Evolutionary conservation across 1,140 invertebrate species (phyloP).

Genomic region (Atta cephalotes): DNA sequence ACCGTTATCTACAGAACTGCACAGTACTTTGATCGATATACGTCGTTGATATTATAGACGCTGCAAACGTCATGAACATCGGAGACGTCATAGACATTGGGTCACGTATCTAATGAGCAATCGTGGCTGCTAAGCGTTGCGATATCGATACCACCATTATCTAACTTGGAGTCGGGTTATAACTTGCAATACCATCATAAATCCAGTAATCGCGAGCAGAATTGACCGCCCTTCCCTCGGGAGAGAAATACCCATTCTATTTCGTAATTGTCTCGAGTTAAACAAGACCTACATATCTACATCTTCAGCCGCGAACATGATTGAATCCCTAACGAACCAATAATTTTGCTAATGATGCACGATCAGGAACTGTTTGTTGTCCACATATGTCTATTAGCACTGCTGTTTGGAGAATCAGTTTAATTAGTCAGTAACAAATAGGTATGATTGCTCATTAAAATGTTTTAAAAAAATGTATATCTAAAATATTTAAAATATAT

Average conservation of each 20-base stretch:
- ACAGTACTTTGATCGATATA: conserved; percentile 47
- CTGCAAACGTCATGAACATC: conserved; percentile 52
- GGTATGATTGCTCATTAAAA: background rate
- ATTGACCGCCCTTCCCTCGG: conserved; percentile 25
- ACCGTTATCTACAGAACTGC: conserved; percentile 38
- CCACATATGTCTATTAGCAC: conserved; percentile 9
- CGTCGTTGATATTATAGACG: conserved; percentile 45
- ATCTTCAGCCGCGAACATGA: conserved; percentile 22
- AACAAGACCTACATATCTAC: background rate
- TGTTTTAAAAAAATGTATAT: background rate
- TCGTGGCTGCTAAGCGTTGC: conserved; percentile 31
- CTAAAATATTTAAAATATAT: background rate
- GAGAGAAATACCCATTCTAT: background rate
- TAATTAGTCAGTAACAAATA: background rate
- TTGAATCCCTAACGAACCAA: conserved; percentile 56
- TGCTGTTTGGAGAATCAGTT: conserved; percentile 21
- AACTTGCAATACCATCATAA: conserved; percentile 37
- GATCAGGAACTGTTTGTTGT: conserved; percentile 56
- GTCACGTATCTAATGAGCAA: conserved; percentile 65
- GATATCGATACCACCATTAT: conserved; percentile 62
- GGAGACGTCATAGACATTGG: conserved; percentile 50
- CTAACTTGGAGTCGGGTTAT: conserved; percentile 12
- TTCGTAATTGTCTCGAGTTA: conserved; percentile 37
- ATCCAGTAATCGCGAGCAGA: conserved; percentile 12
- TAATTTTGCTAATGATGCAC: conserved; percentile 63